Base-by-base conservation (phyloP, 2,888 invertebrate genomes). In the Ichneumoninae sp. region DNA sequence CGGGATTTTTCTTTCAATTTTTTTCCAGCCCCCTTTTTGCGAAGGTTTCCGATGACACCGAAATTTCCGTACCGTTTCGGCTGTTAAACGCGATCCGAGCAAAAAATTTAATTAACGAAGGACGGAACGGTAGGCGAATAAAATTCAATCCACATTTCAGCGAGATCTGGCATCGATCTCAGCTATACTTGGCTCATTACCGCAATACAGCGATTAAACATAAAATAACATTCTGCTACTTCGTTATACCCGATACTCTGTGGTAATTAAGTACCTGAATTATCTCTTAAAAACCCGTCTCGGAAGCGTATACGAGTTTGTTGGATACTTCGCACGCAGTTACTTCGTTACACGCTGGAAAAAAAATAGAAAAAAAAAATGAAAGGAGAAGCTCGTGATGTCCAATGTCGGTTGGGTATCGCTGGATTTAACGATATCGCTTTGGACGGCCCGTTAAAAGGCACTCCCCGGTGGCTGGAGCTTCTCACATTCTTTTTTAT, bases 381-480 rank as follows among this genome's bases (percentile, higher is more conserved):
- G n/a, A 33, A 62, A 19, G 19, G n/a, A 10, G 65, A 75, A 75
- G 74, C 52, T 54, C 66, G 40, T 36, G 52, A 66, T 65, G 50
- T 75, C 22, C 33, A 26, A 40, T 50, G 52, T 54, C 57, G n/a
- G 74, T 57, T 62, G 33, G 68, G 36, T 75, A 74, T 68, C 66
- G 40, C 68, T n/a, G 74, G 47, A 68, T 80, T 80, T 72, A 71
- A 80, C 80, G 80, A 74, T 68, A 68, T 74, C 57, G 74, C 66
- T 54, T 50, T 7, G 76, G 77, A 71, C 76, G 72, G 80, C 33
- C 68, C 83, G 68, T 78, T 77, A 52, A 81, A 69, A 65, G 65
- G 71, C 80, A 77, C 80, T 69, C 50, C 66, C 13, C n/a, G 60
- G 44, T 72, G 72, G 60, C 26, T 40, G 54, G 22, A 6, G 5